Evolutionary conservation across 2,113 vertebrate species (phyloP), one percentile per base, ranked within the genome.

Genomic region (Spheniscus mendiculus): DNA sequence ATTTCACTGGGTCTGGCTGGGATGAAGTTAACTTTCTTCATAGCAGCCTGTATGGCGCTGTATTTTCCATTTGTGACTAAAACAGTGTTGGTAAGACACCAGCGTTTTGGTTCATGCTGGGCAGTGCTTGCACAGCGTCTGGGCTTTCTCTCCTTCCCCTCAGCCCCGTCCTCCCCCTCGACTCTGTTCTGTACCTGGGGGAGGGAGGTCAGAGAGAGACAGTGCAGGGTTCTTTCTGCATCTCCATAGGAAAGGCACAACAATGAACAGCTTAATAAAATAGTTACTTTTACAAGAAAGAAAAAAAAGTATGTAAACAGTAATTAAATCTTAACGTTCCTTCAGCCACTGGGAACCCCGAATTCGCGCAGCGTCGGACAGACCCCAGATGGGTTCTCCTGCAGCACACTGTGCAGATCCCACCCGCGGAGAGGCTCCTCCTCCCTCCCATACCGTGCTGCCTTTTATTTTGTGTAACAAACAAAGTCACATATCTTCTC

Each of bases 301-400:
- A 79, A 49, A 69, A 69, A 49, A 8, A 36, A 36, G 22, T 56
- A 56, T 19, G 53, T 18, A 36, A 22, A 47, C 8, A 74, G 36
- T 7, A 10, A 71, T 42, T 50, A 27, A 61, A n/a, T 36, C 82
- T 45, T 42, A 49, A 67, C 0, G 1, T 23, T 14, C 14, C 26
- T 61, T 70, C 38, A 78, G 25, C 10, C 10, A 21, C 30, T 19
- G 36, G 44, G 44, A 59, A 50, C 22, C 32, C 16, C 2, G 2
- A 19, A 10, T 36, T 30, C 2, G 2, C 2, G 2, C 22, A 34
- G 32, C 10, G 15, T 20, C 1, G 1, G 18, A 52, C 16, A 10
- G 47, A 55, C 6, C 6, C 34, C 59, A 26, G 22, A 21, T 15
- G 32, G 26, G 17, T 45, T 85, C 15, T 47, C 56, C 38, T 26